Evolutionary conservation across 2,888 invertebrate genomes (phyloP).

Genomic region (Eupithecia exiguata): DNA sequence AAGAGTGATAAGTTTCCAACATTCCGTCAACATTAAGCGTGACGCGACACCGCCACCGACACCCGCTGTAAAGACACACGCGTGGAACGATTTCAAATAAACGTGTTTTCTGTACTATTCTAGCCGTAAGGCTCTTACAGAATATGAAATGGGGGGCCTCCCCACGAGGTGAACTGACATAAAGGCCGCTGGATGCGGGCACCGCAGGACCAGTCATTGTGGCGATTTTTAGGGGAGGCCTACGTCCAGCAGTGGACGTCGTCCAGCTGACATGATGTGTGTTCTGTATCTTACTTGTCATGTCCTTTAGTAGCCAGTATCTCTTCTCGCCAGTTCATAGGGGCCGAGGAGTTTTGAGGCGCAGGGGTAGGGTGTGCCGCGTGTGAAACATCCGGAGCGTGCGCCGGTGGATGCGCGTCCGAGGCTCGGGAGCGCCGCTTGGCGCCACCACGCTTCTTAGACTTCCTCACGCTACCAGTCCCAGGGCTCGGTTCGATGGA

Average conservation of each 20-base stretch:
- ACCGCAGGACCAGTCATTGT: not conserved
- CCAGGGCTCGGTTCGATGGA: slow-evolving; percentile 42
- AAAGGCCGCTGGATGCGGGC: not conserved
- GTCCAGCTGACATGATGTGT: not conserved
- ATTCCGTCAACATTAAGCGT: slow-evolving; percentile 19
- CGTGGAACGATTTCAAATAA: not conserved
- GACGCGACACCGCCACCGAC: not conserved
- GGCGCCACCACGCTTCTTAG: slow-evolving; percentile 53
- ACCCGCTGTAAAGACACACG: not conserved
- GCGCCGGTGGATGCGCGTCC: slow-evolving; percentile 43
- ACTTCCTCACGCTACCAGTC: slow-evolving; percentile 50
- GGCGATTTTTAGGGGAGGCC: not conserved
- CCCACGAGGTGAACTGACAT: not conserved
- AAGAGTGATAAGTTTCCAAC: slow-evolving; percentile 18
- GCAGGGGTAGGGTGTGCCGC: slow-evolving; percentile 48
- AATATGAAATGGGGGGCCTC: no score
- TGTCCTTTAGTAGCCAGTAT: slow-evolving; percentile 74
- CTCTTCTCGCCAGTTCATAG: slow-evolving; percentile 79
- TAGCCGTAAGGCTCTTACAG: not conserved
- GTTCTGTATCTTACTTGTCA: slow-evolving; percentile 59
- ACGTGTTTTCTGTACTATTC: not conserved
- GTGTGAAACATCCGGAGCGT: slow-evolving; percentile 48
- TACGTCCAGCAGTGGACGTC: not conserved
- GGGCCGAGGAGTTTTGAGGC: slow-evolving; percentile 54
- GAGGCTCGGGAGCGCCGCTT: slow-evolving; percentile 52